phyloP scores from a whole-genome alignment of 2,888 invertebrate genomes.

The Lithophane ornitopus region DNA sequence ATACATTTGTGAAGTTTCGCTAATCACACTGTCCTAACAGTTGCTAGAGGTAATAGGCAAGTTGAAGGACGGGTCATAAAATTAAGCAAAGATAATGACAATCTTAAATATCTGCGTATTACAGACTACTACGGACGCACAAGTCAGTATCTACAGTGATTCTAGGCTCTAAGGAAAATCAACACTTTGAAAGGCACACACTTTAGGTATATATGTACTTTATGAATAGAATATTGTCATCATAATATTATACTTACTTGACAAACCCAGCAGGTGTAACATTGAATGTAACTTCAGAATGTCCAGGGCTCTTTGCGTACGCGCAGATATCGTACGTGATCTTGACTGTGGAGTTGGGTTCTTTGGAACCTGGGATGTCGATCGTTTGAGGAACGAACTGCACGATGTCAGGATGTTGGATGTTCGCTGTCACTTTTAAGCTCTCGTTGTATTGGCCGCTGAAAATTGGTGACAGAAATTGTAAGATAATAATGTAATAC shows the following conservation, averaged over 20 bases:
- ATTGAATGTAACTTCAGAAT: conserved; percentile 92
- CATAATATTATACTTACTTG: conserved; percentile 74
- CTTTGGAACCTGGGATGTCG: conserved; percentile 79
- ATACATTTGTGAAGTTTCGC: not conserved
- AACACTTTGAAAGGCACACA: not conserved
- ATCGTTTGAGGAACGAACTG: conserved; percentile 88
- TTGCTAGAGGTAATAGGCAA: not conserved
- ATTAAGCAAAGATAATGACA: not conserved
- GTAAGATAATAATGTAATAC: not conserved
- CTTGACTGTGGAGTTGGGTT: conserved; percentile 78
- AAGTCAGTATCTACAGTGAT: not conserved
- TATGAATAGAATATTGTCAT: not conserved
- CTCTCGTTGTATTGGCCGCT: conserved; percentile 86
- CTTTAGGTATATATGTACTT: not conserved
- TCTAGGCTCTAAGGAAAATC: not conserved
- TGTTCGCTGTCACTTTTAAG: conserved; percentile 88
- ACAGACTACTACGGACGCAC: not conserved
- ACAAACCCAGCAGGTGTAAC: conserved; percentile 88
- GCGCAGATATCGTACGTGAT: conserved; percentile 89
- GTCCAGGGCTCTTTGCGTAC: conserved; percentile 92
- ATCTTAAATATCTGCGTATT: not conserved
- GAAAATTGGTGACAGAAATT: conserved; percentile 37
- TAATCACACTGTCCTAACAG: not conserved
- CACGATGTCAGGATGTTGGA: conserved; percentile 92
- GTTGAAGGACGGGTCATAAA: not conserved